Percentiles rank a stretch among this genome's conserved stretches.
Conservation (phyloP, 1,140 invertebrate genomes). For the Pseudobourletiella spinata region DNA sequence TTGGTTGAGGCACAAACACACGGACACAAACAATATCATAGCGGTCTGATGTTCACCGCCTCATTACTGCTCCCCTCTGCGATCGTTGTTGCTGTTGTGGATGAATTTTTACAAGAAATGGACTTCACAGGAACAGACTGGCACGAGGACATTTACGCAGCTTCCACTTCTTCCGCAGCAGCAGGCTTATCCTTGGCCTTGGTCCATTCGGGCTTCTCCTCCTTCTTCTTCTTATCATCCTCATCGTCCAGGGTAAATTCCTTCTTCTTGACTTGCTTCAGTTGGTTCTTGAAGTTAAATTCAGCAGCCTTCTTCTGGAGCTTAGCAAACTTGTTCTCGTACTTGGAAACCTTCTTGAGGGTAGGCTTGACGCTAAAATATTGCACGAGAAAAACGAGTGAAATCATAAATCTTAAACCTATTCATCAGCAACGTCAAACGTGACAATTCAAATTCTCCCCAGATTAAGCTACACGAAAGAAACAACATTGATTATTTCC, state of each 20-base stretch:
- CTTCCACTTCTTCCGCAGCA: conserved; percentile 28
- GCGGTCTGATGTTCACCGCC: no score
- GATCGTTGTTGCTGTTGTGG: no score
- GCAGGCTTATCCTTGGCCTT: conserved; percentile 29
- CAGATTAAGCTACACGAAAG: not conserved
- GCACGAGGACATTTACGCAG: no score
- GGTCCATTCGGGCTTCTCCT: conserved; percentile 34
- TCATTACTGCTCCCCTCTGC: no score
- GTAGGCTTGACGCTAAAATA: conserved; percentile 92
- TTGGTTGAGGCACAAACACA: no score
- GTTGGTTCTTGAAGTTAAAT: conserved; percentile 97
- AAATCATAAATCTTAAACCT: no score
- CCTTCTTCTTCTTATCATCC: conserved; percentile 63
- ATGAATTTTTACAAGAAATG: no score
- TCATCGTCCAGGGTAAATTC: conserved; percentile 98
- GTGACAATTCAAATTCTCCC: not conserved
- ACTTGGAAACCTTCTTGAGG: conserved; percentile 99
- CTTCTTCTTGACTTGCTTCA: conserved; percentile 98
- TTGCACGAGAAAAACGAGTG: no score
- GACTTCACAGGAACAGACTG: no score
- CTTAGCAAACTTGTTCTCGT: conserved; percentile 98
- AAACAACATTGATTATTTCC: not conserved
- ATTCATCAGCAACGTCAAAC: no score
- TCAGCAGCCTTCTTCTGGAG: conserved; percentile 94
- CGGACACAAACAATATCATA: no score